Percentiles rank a stretch among this genome's conserved stretches.
Conservation (phyloP, 2,888 invertebrate genomes). For the Parelbella ahira region DNA sequence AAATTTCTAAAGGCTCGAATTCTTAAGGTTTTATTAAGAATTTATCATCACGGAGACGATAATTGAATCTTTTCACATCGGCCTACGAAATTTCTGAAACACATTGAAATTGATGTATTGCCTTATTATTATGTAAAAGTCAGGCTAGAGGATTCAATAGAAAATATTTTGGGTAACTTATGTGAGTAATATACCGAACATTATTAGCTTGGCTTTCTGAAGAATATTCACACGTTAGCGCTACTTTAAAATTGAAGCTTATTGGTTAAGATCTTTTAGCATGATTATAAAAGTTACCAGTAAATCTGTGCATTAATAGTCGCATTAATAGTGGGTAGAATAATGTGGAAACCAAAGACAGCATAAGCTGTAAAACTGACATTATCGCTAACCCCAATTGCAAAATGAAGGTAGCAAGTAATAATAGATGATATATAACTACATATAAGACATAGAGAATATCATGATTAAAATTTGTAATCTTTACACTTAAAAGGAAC, state of each 20-base stretch:
- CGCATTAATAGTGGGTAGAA: no score
- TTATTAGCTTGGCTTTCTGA: no score
- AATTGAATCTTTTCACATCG: constrained; percentile 25
- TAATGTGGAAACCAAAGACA: no score
- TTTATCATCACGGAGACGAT: constrained; percentile 19
- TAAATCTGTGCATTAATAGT: no score
- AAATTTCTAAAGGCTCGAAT: constrained; percentile 12
- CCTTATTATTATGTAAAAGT: constrained; percentile 20
- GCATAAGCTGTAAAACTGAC: no score
- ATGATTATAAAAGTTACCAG: no score
- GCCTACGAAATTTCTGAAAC: constrained; percentile 22
- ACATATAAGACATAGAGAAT: no score
- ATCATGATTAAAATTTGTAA: no score
- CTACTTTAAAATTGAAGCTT: not conserved
- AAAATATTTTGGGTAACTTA: constrained; percentile 5
- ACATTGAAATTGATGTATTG: constrained; percentile 20
- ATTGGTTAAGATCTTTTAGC: not conserved
- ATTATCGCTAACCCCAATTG: no score
- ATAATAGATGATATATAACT: no score
- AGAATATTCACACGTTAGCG: constrained; percentile 2
- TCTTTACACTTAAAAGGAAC: no score
- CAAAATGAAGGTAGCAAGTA: no score
- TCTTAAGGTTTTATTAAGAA: constrained; percentile 19
- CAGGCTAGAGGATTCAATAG: constrained; percentile 4
- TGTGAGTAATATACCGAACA: not conserved